Percentiles rank a stretch among this genome's conserved stretches.
Evolutionary conservation across 2,113 vertebrate genomes (phyloP).

Genomic region (Myrmecophaga tridactyla): DNA sequence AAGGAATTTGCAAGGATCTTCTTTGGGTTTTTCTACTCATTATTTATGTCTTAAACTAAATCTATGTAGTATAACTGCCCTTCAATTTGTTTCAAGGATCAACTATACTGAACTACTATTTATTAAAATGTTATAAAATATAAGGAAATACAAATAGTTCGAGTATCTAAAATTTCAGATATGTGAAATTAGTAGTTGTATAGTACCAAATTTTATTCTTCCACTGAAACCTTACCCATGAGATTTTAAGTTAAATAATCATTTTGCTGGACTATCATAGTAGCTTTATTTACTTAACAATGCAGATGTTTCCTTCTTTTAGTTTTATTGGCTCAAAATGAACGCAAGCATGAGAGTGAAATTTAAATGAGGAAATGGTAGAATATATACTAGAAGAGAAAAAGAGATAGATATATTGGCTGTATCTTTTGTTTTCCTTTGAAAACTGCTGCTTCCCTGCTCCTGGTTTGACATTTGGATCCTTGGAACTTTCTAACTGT

Average conservation of each 20-base stretch:
- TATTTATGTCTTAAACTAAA: not conserved
- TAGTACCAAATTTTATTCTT: not conserved
- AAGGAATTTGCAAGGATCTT: not conserved
- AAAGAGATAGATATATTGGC: not conserved
- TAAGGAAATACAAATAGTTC: not conserved
- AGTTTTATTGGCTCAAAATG: slow-evolving; percentile 57
- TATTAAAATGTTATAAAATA: not conserved
- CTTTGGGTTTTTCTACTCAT: not conserved
- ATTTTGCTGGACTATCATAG: not conserved
- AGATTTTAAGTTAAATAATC: not conserved
- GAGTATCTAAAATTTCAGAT: not conserved
- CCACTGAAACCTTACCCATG: not conserved
- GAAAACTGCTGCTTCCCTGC: slow-evolving; percentile 38
- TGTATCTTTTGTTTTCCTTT: slow-evolving; percentile 62
- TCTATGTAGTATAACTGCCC: not conserved
- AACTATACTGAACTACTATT: not conserved
- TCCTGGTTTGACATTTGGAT: slow-evolving; percentile 46
- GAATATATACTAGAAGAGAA: slow-evolving; percentile 18
- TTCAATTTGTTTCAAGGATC: slow-evolving; percentile 12
- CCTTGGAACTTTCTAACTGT: slow-evolving; percentile 41
- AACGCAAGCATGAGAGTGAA: slow-evolving; percentile 4
- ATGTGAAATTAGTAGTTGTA: not conserved
- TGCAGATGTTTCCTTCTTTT: slow-evolving; percentile 63
- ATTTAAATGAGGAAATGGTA: slow-evolving; percentile 34
- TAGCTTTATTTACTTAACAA: slow-evolving; percentile 1